Base-by-base conservation (phyloP, 2,797 vertebrate species). In the Antrozous pallidus region DNA sequence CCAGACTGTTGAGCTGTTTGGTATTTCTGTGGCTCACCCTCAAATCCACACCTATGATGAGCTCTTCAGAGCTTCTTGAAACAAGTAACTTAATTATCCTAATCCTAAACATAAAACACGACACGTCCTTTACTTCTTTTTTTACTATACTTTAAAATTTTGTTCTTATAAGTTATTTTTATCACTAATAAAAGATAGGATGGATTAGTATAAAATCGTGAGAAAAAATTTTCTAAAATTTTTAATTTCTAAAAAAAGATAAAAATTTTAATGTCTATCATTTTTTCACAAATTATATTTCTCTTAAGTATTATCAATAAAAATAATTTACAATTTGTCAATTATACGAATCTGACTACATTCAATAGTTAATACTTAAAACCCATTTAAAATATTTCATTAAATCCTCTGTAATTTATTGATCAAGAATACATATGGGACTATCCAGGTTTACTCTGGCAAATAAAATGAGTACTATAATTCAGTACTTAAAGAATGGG, bases 381-480 rank as follows among this genome's bases (percentile, higher is more conserved):
- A 89, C n/a, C 7, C 17, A 95, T 79, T 93, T 84, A 18, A 84
- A 94, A 78, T 84, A 80, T 51, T 88, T 93, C 84, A 94, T 86
- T 77, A 95, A 84, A 87, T 82, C 47, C 33, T 94, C 38, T 93
- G 38, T 17, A 93, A 77, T 93, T 78, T 74, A 81, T 28, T 93
- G 47, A 86, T 75, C 49, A 96, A 93, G 92, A 93, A 83, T 90
- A 95, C 45, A 91, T 58, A 95, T 5, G 5, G 26, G 12, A 91
- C 49, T 88, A 91, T 79, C 58, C 36, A 93, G n/a, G 18, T 63
- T 84, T 81, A 94, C 51, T n/a, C 51, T 51, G 65, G 65, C 56
- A 93, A 93, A 85, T 89, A 93, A 93, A 90, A 93, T 31, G 71
- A 88, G 45, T 81, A 88, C 78, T 88, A 45, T 45, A 91, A 93